A percentile compares a stretch with the other conserved stretches of the same genome.
These are phyloP conservation scores for Orussus abietinus DNA, from an alignment of 1,140 invertebrate genomes.

Conservation along the genomic window DNA sequence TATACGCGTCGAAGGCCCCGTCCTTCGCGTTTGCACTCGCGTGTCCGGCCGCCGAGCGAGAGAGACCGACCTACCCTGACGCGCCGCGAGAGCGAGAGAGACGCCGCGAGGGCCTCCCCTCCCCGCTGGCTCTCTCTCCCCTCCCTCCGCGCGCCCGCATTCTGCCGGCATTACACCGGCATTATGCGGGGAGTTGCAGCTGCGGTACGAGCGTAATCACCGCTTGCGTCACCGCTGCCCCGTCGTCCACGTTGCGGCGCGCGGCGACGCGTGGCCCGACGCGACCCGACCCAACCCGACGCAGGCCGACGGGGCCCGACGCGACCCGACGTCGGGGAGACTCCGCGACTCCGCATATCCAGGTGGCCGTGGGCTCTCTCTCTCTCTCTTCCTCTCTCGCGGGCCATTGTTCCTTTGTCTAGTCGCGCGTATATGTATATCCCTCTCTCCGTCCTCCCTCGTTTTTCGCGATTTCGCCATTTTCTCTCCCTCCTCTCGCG, in stretches of 20 bases:
- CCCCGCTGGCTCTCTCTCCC: no score
- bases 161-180: conserved; percentile 23
- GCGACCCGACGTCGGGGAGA: no score
- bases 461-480: conserved; percentile 2
- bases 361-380: background rate
- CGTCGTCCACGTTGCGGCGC: conserved; percentile 11
- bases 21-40: conserved; percentile 23
- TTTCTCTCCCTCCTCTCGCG: conserved; percentile 1
- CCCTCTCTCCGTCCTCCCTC: conserved; percentile 5
- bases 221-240: conserved; percentile 27
- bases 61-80: no score
- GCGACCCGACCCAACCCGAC: no score
- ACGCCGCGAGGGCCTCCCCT: no score
- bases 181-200: no score
- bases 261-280: no score
- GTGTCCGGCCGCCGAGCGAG: no score
- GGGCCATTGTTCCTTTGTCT: conserved; percentile 26
- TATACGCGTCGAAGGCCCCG: conserved; percentile 26
- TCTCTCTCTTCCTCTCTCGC: conserved; percentile 9
- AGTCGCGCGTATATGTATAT: conserved; percentile 29
- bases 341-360: no score
- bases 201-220: conserved; percentile 34
- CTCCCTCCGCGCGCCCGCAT: conserved; percentile 29
- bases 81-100: no score
- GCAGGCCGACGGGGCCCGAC: no score